phyloP scores from a whole-genome alignment of 2,113 vertebrate species.

The Hemiprocne comata region DNA sequence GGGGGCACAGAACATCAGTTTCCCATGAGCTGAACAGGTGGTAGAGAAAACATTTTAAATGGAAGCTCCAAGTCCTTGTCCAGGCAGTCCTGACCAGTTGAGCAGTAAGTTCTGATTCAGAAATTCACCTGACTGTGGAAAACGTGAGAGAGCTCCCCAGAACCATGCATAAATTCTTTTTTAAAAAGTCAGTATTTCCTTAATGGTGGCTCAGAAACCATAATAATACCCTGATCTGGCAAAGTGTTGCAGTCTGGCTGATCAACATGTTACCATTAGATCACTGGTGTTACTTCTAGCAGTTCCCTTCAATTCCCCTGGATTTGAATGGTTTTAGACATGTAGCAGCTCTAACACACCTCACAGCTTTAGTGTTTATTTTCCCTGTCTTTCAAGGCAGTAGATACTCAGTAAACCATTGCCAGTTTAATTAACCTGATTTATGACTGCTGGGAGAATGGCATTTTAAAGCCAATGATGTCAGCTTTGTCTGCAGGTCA shows the following conservation, averaged over 20 bases:
- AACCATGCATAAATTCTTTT: neutral
- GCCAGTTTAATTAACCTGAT: conserved; percentile 12
- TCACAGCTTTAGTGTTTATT: neutral
- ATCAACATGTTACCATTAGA: neutral
- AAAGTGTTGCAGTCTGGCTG: neutral
- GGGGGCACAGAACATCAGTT: neutral
- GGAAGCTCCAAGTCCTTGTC: neutral
- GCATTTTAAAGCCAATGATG: neutral
- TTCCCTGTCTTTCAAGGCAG: neutral
- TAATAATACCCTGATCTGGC: neutral
- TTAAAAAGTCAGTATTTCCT: neutral
- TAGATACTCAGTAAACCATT: neutral
- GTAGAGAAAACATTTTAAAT: neutral
- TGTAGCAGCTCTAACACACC: neutral
- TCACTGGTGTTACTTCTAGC: neutral
- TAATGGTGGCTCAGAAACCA: neutral
- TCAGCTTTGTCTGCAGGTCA: neutral
- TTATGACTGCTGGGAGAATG: neutral
- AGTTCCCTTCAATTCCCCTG: neutral
- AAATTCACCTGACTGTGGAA: neutral
- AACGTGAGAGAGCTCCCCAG: neutral
- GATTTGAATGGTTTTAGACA: neutral
- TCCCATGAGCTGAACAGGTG: neutral
- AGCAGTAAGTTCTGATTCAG: neutral
- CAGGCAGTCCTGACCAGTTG: neutral